Evolutionary conservation across 2,888 invertebrate species (phyloP).

Genomic region (Amiota minor): DNA sequence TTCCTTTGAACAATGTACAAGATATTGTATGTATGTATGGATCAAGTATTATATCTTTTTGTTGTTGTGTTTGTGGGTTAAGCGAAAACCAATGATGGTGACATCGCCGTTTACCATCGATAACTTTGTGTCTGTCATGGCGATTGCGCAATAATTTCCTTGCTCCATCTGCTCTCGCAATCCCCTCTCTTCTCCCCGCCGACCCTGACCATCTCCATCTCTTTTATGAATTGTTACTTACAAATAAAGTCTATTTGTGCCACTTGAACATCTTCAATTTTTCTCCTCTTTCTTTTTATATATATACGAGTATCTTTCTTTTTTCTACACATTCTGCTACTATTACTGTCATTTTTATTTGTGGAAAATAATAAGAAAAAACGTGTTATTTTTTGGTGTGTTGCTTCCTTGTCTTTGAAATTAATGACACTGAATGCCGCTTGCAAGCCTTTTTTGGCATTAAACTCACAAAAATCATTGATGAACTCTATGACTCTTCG

Average conservation of each 20-base stretch:
- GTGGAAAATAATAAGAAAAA: neutral
- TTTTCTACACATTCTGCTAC: neutral
- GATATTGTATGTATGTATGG: neutral
- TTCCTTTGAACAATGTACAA: constrained; percentile 8
- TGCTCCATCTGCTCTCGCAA: neutral
- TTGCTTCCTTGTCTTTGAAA: constrained; percentile 23
- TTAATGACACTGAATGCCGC: constrained; percentile 24
- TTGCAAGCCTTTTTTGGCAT: no score
- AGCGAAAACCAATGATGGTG: neutral
- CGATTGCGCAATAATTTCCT: constrained; percentile 4
- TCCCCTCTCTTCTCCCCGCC: no score
- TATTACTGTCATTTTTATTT: no score
- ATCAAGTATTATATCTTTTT: neutral
- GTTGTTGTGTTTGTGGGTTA: neutral
- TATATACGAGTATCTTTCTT: no score
- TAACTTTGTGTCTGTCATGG: constrained; percentile 12
- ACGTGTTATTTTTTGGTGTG: constrained; percentile 4
- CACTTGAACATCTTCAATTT: constrained; percentile 21
- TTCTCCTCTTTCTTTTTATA: constrained; percentile 2
- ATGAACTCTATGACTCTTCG: neutral
- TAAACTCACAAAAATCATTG: no score
- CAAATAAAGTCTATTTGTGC: constrained; percentile 4
- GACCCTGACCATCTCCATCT: no score
- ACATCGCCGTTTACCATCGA: neutral
- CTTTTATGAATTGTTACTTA: no score